Percentiles rank a stretch among this genome's conserved stretches.
Evolutionary conservation across 2,888 invertebrate genomes (phyloP).

Genomic region (Eupithecia insigniata): DNA sequence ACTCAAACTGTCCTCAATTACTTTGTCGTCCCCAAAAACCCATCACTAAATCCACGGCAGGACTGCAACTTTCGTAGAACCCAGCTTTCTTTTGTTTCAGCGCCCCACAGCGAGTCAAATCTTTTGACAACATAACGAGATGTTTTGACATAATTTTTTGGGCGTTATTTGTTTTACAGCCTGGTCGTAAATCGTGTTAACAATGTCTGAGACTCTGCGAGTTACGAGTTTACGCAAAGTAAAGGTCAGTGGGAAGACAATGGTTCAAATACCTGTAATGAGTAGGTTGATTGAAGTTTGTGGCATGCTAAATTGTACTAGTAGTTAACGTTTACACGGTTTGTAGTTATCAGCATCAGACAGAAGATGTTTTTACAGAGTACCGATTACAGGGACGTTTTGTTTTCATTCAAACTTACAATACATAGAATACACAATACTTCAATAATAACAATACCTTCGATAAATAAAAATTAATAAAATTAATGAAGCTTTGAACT

Average conservation of each 20-base stretch:
- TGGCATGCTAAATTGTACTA: constrained; percentile 35
- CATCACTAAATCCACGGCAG: not conserved
- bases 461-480: too few relatives aligned
- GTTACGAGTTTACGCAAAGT: constrained; percentile 50
- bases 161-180: constrained; percentile 42
- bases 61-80: constrained; percentile 24
- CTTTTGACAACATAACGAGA: constrained; percentile 60
- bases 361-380: constrained; percentile 34
- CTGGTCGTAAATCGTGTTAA: constrained; percentile 44
- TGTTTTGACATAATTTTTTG: constrained; percentile 65
- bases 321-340: constrained; percentile 31
- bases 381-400: not conserved
- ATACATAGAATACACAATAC: too few relatives aligned
- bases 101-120: constrained; percentile 67
- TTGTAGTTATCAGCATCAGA: not conserved
- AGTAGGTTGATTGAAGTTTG: constrained; percentile 44
- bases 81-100: constrained; percentile 73
- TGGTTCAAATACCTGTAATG: constrained; percentile 47
- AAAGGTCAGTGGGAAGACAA: constrained; percentile 51
- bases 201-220: constrained; percentile 40
- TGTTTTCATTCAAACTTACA: not conserved
- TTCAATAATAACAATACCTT: too few relatives aligned
- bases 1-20: constrained; percentile 66
- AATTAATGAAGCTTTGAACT: not conserved
- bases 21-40: constrained; percentile 54